Conservation (phyloP, 2,888 invertebrate species). For the Eupithecia subumbrata region DNA sequence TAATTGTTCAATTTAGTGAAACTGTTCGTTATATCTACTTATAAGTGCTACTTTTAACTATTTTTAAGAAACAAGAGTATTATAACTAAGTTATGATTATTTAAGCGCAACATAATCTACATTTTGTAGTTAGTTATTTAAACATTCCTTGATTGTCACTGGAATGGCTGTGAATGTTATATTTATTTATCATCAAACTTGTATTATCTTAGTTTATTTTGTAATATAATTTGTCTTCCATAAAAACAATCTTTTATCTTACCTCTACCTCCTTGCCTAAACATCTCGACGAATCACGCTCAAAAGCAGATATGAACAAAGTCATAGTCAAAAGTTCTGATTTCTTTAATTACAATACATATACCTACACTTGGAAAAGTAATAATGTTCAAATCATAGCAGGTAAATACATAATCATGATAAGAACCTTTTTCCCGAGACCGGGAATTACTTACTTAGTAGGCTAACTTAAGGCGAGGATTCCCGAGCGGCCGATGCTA, state of each 20-base stretch:
- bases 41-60: constrained; percentile 10
- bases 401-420: no score
- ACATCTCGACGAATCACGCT: background rate
- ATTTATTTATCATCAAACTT: constrained; percentile 14
- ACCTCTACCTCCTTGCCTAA: background rate
- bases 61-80: constrained; percentile 39
- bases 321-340: no score
- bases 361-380: no score
- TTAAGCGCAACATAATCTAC: constrained; percentile 26
- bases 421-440: no score
- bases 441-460: no score
- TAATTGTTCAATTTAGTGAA: constrained; percentile 18
- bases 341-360: no score
- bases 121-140: constrained; percentile 26
- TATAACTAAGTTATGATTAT: constrained; percentile 34
- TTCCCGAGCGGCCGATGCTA: no score
- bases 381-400: no score
- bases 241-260: constrained; percentile 1
- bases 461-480: no score
- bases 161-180: constrained; percentile 42
- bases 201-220: constrained; percentile 30
- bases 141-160: constrained; percentile 37
- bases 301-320: background rate
- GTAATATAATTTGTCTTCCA: constrained; percentile 32
- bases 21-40: constrained; percentile 8